These are phyloP conservation scores for Ictidomys tridecemlineatus DNA, from an alignment of 2,113 vertebrate species.

Conservation along the genomic window DNA sequence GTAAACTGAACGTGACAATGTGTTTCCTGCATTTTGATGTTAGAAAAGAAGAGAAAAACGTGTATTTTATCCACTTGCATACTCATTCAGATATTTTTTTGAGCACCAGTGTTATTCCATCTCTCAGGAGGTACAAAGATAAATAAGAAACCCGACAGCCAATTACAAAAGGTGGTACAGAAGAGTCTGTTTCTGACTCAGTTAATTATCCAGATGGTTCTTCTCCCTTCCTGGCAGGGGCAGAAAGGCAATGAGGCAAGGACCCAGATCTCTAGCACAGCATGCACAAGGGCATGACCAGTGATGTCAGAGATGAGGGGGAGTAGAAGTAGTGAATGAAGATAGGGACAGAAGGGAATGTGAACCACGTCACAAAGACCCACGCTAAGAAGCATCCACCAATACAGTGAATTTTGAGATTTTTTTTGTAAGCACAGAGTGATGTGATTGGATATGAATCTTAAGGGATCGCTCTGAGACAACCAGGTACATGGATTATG, in stretches of 20 bases:
- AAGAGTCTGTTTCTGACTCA: slow-evolving; percentile 46
- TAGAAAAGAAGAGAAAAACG: background rate
- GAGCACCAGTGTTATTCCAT: background rate
- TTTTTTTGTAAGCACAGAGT: background rate
- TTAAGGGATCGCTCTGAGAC: background rate
- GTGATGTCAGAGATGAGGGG: background rate
- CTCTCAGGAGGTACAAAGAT: background rate
- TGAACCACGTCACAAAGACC: background rate
- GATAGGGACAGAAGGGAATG: background rate
- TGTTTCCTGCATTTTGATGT: background rate
- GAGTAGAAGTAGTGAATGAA: background rate
- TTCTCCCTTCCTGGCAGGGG: background rate
- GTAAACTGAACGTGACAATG: background rate
- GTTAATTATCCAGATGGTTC: background rate
- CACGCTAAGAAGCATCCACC: background rate
- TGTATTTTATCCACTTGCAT: background rate
- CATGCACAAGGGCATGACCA: background rate
- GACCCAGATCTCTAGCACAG: background rate
- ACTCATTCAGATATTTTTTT: background rate
- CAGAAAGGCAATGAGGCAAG: background rate
- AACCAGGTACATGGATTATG: background rate
- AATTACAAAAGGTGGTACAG: background rate
- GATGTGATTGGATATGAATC: background rate
- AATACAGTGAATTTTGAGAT: background rate
- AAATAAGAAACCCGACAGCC: background rate